A percentile compares a stretch with the other conserved stretches of the same genome.
Conservation (phyloP, 2,113 vertebrate genomes). For the Lota lota region DNA sequence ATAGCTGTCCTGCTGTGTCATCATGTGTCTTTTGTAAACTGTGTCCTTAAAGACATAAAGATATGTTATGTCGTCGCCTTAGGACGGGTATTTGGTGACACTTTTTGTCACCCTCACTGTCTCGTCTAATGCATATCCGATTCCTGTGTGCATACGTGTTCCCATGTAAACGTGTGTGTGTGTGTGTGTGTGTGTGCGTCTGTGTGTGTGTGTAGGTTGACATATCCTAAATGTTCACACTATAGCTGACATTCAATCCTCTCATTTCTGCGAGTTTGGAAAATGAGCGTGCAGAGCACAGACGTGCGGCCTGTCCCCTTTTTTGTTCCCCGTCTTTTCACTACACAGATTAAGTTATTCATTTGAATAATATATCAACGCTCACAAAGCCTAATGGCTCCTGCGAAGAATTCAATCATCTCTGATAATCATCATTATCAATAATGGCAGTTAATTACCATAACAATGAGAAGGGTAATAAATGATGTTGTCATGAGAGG, state of each 20-base stretch:
- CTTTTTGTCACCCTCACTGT: too few species aligned
- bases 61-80: too few species aligned
- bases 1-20: too few species aligned
- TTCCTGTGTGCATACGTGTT: neutral
- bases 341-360: conserved; percentile 55
- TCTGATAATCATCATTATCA: conserved; percentile 72
- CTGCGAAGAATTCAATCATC: conserved; percentile 72
- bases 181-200: conserved; percentile 29
- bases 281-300: conserved; percentile 51
- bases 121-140: too few species aligned
- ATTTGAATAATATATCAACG: conserved; percentile 71
- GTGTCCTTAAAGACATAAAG: too few species aligned
- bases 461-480: conserved; percentile 70
- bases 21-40: too few species aligned
- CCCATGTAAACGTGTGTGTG: neutral
- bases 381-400: conserved; percentile 66
- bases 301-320: conserved; percentile 47
- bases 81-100: too few species aligned
- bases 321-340: conserved; percentile 60
- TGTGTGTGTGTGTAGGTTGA: conserved; percentile 17
- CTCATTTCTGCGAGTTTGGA: conserved; percentile 36
- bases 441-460: conserved; percentile 77
- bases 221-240: neutral
- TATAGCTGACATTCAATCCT: conserved; percentile 36
- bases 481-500: conserved; percentile 62